Percentiles rank a stretch among this genome's conserved stretches.
Conservation (phyloP, 2,797 vertebrate species). For the Squalus acanthias region DNA sequence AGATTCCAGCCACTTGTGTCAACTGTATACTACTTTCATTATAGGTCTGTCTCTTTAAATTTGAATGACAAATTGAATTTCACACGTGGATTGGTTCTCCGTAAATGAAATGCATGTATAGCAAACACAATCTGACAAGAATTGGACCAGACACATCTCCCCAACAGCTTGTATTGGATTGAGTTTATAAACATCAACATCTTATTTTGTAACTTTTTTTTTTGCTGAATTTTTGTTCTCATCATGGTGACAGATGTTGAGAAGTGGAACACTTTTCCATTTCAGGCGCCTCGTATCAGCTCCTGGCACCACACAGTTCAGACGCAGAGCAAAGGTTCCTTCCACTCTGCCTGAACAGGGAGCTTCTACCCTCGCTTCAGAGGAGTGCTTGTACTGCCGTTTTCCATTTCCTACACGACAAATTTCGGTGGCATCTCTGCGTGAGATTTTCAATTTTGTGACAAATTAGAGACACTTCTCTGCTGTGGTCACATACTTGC, state of each 20-base stretch:
- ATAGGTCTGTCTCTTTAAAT: neutral
- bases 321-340: neutral
- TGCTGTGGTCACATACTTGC: too few species aligned
- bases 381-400: too few species aligned
- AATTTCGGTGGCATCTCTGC: too few species aligned
- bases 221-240: neutral
- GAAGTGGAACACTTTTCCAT: neutral
- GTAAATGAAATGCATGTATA: neutral
- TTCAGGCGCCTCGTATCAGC: neutral
- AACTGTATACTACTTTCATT: neutral
- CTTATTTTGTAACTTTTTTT: neutral
- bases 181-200: neutral
- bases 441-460: too few species aligned
- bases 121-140: neutral
- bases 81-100: neutral
- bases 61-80: slow-evolving; percentile 11
- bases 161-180: neutral
- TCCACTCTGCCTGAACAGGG: neutral
- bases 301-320: neutral
- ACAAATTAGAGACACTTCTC: too few species aligned
- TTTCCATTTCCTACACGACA: too few species aligned
- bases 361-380: neutral
- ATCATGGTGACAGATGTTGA: neutral
- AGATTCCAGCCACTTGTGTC: neutral
- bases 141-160: neutral